Evolutionary conservation across 2,113 vertebrate genomes (phyloP).

Genomic region (Ictalurus furcatus): DNA sequence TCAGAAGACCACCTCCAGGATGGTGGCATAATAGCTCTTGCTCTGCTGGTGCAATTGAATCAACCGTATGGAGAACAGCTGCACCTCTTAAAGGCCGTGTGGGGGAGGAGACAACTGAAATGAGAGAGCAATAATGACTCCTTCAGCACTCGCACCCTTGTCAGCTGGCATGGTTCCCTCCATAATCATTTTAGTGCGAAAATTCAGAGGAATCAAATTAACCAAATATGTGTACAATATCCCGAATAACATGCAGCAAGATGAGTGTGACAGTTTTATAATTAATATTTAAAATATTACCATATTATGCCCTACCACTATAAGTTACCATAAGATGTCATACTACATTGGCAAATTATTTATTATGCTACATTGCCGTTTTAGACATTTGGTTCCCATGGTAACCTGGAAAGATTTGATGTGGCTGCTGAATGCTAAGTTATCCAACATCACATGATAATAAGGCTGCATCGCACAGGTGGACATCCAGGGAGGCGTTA

Average conservation of each 20-base stretch:
- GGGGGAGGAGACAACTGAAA: conserved; percentile 48
- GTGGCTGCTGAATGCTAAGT: conserved; percentile 1
- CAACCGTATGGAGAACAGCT: conserved; percentile 69
- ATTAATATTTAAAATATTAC: not conserved
- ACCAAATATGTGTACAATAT: not conserved
- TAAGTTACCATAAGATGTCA: not conserved
- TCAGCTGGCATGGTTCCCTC: not conserved
- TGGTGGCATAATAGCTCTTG: conserved; percentile 64
- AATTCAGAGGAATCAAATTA: not conserved
- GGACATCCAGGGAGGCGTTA: not conserved
- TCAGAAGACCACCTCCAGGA: conserved; percentile 6
- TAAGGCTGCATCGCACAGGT: not conserved
- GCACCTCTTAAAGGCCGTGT: conserved; percentile 68
- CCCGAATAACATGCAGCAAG: not conserved
- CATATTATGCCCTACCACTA: not conserved
- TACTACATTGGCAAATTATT: not conserved
- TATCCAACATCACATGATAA: not conserved
- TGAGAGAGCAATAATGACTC: conserved; percentile 50
- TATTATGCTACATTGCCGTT: not conserved
- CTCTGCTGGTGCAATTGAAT: conserved; percentile 71
- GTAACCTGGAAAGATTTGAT: not conserved
- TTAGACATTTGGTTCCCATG: not conserved
- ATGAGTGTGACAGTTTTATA: not conserved
- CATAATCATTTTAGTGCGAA: not conserved
- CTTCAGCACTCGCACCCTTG: not conserved